Conservation (phyloP, 2,888 invertebrate genomes). For the Drosophila subquinaria region DNA sequence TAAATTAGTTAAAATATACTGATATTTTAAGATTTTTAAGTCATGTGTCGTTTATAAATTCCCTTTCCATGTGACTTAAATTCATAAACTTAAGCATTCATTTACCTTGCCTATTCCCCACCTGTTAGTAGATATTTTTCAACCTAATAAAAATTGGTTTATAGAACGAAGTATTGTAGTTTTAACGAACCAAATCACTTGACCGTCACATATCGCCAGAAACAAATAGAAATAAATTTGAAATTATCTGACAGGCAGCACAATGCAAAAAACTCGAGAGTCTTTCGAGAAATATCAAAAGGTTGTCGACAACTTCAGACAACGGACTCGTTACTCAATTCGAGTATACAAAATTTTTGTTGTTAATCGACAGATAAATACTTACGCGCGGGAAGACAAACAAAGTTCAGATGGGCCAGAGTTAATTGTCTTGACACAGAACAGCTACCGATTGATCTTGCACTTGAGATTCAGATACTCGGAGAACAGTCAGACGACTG, state of each 20-base stretch:
- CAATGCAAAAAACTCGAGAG: conserved; percentile 51
- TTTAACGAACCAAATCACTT: conserved; percentile 21
- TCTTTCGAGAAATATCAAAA: conserved; percentile 55
- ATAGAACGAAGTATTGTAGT: conserved; percentile 19
- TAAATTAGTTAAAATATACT: too few species aligned
- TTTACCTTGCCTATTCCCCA: too few species aligned
- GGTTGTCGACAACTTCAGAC: conserved; percentile 56
- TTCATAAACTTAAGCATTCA: too few species aligned
- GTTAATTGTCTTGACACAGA: conserved; percentile 51
- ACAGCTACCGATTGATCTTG: conserved; percentile 60
- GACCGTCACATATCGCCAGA: conserved; percentile 18
- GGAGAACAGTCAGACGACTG: conserved; percentile 1
- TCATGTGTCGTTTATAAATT: too few species aligned
- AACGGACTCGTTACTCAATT: conserved; percentile 33
- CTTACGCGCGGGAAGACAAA: background rate
- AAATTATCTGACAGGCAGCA: conserved; percentile 19
- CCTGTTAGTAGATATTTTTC: background rate
- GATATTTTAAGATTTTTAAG: too few species aligned
- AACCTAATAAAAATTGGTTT: conserved; percentile 20
- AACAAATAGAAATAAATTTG: conserved; percentile 8
- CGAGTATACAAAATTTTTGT: conserved; percentile 26
- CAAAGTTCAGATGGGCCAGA: conserved; percentile 2
- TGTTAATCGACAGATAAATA: conserved; percentile 29
- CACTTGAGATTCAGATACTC: conserved; percentile 31
- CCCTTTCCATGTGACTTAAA: too few species aligned